Evolutionary conservation across 2,113 vertebrate genomes (phyloP).

Genomic region (Daboia siamensis): DNA sequence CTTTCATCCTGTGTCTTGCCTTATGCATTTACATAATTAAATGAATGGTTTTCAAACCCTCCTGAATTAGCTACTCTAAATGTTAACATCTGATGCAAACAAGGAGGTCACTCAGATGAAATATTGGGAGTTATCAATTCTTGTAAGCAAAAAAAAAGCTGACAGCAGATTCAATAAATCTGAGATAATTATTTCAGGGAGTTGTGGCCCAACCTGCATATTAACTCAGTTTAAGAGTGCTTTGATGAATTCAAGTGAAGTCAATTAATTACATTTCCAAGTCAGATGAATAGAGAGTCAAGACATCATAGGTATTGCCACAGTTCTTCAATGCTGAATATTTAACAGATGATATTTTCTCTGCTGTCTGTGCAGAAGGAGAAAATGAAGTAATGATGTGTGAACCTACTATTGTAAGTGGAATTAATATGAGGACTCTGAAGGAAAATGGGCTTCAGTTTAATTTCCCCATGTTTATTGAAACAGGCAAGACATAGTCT

Average conservation of each 20-base stretch:
- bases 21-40: conserved; percentile 25
- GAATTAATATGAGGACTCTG: conserved; percentile 54
- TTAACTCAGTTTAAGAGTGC: conserved; percentile 59
- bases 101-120: conserved; percentile 43
- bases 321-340: conserved; percentile 50
- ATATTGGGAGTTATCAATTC: conserved; percentile 35
- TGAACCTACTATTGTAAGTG: conserved; percentile 54
- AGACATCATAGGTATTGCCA: conserved; percentile 39
- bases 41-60: conserved; percentile 45
- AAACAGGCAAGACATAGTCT: conserved; percentile 33
- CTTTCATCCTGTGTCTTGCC: neutral
- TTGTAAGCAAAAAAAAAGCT: neutral
- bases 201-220: conserved; percentile 48
- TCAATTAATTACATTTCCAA: conserved; percentile 67
- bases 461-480: conserved; percentile 37
- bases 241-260: conserved; percentile 62
- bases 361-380: conserved; percentile 52
- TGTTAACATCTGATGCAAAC: conserved; percentile 60
- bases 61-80: conserved; percentile 61
- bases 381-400: conserved; percentile 64
- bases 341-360: conserved; percentile 50
- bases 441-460: conserved; percentile 49
- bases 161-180: conserved; percentile 49
- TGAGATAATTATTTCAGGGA: conserved; percentile 53
- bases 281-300: conserved; percentile 55